Base-by-base conservation (phyloP, 1,140 invertebrate species). In the Melipona quadrifasciata region DNA sequence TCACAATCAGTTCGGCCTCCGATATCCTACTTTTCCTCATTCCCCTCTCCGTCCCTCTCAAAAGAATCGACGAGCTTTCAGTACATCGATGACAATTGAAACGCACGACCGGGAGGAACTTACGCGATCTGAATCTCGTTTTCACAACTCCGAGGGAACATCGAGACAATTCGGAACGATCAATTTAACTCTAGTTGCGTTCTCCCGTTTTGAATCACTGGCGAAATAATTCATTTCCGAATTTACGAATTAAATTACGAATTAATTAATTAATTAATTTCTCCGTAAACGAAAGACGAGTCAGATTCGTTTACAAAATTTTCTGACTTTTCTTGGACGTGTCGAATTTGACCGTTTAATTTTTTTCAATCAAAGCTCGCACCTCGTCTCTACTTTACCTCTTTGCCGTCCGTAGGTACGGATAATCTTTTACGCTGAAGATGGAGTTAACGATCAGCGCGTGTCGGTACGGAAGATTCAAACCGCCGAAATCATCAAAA, bases 51-150 rank as follows among this genome's bases (percentile, higher is more conserved):
- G 0, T 65, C 55, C 24, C 17, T 21, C 12, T 21, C 17, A 2
- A 19, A 31, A 5, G 17, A 12, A 71, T 83, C 75, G 34, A 71
- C 10, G 16, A 47, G 51, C 53, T 79, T 64, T 58, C 82, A 79
- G 76, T 64, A 84, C 14, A 55, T 71, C 12, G 24, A 55, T 51
- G 51, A 47, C 19, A 6, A 65, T 17, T 24, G 58, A 61, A 61
- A n/a, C n/a, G n/a, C 58, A 24, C 58, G 58, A 61, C 58, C n/a
- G n/a, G 58, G 4, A 61, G 11, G 58, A 14, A 12, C 24, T n/a
- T 61, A 3, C n/a, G 58, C n/a, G 12, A n/a, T 47, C 6, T 65
- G 14, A n/a, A n/a, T 64, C 11, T 64, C 16, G 10, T n/a, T 61
- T 24, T 24, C 24, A 12, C 3, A 61, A 61, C 4, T 12, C 21